A percentile compares a stretch with the other conserved stretches of the same genome.
These are phyloP conservation scores for Drosophila rhopaloa DNA, from an alignment of 1,140 invertebrate species.

Conservation along the genomic window DNA sequence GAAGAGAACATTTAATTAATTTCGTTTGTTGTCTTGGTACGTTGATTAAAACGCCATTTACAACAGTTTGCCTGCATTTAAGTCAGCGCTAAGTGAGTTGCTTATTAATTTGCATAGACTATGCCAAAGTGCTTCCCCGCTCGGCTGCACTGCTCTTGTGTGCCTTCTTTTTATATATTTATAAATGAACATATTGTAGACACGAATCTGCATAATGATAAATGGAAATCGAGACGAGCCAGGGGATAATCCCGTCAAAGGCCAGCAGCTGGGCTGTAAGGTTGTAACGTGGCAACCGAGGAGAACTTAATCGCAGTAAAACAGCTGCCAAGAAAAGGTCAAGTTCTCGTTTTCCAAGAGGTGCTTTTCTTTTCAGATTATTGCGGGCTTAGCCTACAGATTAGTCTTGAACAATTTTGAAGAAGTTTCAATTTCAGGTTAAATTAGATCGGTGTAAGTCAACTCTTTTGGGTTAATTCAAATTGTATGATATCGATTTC, in stretches of 20 bases:
- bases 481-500: background rate
- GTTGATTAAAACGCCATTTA: conserved; percentile 78
- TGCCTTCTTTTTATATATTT: conserved; percentile 6
- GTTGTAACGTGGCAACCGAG: conserved; percentile 3
- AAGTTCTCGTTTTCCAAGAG: conserved; percentile 31
- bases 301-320: conserved; percentile 36
- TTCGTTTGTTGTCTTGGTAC: conserved; percentile 62
- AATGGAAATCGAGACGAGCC: conserved; percentile 31
- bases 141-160: background rate
- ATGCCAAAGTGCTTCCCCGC: conserved; percentile 1
- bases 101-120: conserved; percentile 68
- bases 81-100: conserved; percentile 54
- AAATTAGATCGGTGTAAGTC: background rate
- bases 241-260: conserved; percentile 15
- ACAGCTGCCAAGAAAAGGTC: conserved; percentile 42
- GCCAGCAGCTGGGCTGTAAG: conserved; percentile 11
- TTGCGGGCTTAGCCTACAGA: conserved; percentile 10
- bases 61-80: conserved; percentile 64
- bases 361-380: conserved; percentile 12
- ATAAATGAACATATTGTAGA: conserved; percentile 45
- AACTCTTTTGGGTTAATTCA: conserved; percentile 1
- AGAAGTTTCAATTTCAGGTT: background rate
- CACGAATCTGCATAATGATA: conserved; percentile 37
- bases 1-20: conserved; percentile 78
- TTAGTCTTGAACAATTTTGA: conserved; percentile 4